phyloP scores from a whole-genome alignment of 1,140 invertebrate species.

The Zaprionus ornatus region DNA sequence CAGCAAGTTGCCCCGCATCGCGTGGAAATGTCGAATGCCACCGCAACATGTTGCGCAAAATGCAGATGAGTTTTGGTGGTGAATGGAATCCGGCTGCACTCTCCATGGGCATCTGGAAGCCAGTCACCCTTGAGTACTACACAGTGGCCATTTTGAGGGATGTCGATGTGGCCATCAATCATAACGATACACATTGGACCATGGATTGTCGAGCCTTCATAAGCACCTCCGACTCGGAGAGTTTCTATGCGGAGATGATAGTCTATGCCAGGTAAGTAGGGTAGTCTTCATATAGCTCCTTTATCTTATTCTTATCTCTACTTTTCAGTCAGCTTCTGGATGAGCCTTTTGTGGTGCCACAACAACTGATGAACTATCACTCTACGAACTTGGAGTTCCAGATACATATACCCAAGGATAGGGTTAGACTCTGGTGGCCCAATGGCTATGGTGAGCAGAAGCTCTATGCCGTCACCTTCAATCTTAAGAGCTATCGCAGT shows the following conservation, averaged over 20 bases:
- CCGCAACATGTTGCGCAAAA: constrained; percentile 96
- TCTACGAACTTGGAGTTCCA: constrained; percentile 57
- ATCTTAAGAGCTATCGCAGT: constrained; percentile 63
- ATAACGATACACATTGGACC: constrained; percentile 83
- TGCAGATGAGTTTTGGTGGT: constrained; percentile 98
- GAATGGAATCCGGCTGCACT: constrained; percentile 99
- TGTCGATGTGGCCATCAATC: constrained; percentile 84
- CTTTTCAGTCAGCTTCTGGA: constrained; percentile 59
- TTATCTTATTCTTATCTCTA: neutral
- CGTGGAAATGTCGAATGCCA: constrained; percentile 96
- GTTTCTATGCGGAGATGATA: constrained; percentile 52
- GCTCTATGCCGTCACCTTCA: constrained; percentile 89
- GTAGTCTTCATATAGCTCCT: neutral
- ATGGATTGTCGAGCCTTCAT: constrained; percentile 85
- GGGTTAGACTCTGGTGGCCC: constrained; percentile 93
- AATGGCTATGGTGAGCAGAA: constrained; percentile 94
- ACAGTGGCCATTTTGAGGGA: constrained; percentile 85
- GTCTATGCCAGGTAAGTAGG: constrained; percentile 55
- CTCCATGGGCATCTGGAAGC: constrained; percentile 93
- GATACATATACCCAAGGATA: constrained; percentile 65
- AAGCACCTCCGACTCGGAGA: constrained; percentile 76
- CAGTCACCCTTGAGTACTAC: constrained; percentile 85
- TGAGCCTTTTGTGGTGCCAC: constrained; percentile 35
- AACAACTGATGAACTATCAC: constrained; percentile 30
- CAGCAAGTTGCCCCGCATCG: constrained; percentile 90